These are phyloP conservation scores for Bruchidius siliquastri DNA, from an alignment of 2,888 invertebrate species.

Conservation along the genomic window DNA sequence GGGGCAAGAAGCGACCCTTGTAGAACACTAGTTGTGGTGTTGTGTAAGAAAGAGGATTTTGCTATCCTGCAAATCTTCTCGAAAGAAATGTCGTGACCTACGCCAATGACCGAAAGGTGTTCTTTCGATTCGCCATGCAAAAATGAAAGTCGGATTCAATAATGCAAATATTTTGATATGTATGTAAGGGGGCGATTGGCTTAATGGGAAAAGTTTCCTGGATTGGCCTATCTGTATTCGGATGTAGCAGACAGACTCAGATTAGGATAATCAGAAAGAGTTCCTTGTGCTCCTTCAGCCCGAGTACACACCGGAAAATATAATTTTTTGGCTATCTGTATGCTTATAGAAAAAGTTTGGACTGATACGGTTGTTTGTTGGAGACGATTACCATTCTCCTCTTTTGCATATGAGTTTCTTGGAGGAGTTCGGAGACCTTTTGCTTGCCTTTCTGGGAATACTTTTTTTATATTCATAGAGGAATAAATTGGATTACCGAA, in stretches of 20 bases:
- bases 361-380: constrained; percentile 3
- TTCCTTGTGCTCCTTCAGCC: constrained; percentile 34
- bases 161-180: constrained; percentile 44
- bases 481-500: neutral
- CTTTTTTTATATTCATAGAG: neutral
- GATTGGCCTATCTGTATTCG: constrained; percentile 43
- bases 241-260: constrained; percentile 34
- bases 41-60: no score
- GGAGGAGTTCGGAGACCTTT: neutral
- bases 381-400: neutral
- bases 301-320: constrained; percentile 28
- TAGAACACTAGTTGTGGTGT: no score
- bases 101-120: neutral
- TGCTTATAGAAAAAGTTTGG: constrained; percentile 37
- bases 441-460: neutral
- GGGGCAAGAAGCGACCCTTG: no score
- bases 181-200: constrained; percentile 41
- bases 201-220: constrained; percentile 43
- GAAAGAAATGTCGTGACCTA: neutral
- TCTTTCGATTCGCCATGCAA: neutral
- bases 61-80: no score
- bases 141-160: constrained; percentile 36
- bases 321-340: constrained; percentile 42
- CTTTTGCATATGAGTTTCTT: neutral
- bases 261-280: constrained; percentile 42